phyloP scores from a whole-genome alignment of 2,888 invertebrate genomes.

The Parapristionchus giblindavisi region DNA sequence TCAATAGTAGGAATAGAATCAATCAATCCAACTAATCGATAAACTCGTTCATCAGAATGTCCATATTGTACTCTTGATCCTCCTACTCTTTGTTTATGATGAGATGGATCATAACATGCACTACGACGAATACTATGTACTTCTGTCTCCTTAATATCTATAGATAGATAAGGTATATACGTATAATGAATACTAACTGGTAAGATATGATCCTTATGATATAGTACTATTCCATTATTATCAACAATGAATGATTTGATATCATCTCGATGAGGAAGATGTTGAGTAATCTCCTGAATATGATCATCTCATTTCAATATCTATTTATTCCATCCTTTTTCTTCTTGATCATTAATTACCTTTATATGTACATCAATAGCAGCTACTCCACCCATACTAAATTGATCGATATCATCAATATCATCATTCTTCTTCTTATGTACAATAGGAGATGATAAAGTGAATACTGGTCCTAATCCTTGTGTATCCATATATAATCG shows the following conservation, averaged over 20 bases:
- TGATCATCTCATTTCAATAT: background rate
- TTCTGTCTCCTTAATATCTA: slow-evolving; percentile 64
- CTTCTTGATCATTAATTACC: background rate
- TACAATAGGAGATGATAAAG: slow-evolving; percentile 58
- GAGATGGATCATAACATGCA: slow-evolving; percentile 63
- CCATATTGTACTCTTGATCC: slow-evolving; percentile 62
- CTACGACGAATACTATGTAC: slow-evolving; percentile 61
- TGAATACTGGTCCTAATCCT: slow-evolving; percentile 58
- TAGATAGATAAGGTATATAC: no score
- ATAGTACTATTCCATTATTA: slow-evolving; percentile 67
- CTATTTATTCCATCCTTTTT: background rate
- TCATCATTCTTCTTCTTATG: slow-evolving; percentile 32
- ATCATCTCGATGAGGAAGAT: slow-evolving; percentile 51
- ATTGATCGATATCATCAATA: slow-evolving; percentile 47
- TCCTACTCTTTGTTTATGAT: slow-evolving; percentile 40
- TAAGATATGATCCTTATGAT: slow-evolving; percentile 61
- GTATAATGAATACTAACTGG: slow-evolving; percentile 49
- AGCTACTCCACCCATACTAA: slow-evolving; percentile 60
- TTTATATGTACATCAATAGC: slow-evolving; percentile 47
- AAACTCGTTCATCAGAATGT: slow-evolving; percentile 62
- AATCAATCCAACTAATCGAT: slow-evolving; percentile 61
- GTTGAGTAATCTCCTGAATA: slow-evolving; percentile 41
- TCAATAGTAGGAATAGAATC: slow-evolving; percentile 64
- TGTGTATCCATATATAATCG: slow-evolving; percentile 66
- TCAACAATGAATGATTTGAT: slow-evolving; percentile 64